Conservation (phyloP, 2,113 vertebrate species). For the Brevimyrus niger region DNA sequence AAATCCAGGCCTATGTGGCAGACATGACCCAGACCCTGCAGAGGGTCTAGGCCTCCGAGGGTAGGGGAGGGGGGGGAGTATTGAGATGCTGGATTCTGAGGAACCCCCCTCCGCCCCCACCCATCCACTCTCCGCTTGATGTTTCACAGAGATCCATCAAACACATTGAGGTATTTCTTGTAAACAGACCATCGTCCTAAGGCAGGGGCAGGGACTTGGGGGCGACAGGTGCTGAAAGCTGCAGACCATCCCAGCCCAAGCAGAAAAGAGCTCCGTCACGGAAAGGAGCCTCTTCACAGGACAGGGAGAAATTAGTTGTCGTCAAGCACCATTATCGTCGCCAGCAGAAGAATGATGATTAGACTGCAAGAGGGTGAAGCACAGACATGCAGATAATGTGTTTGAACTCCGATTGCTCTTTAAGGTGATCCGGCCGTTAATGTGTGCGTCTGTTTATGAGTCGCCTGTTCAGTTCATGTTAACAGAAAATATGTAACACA, state of each 20-base stretch:
- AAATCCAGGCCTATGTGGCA: constrained; percentile 21
- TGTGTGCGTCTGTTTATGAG: constrained; percentile 39
- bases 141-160: constrained; percentile 61
- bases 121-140: constrained; percentile 22
- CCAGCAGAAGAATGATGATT: constrained; percentile 57
- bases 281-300: constrained; percentile 37
- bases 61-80: background rate
- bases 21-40: constrained; percentile 58
- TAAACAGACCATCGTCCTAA: constrained; percentile 64
- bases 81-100: background rate
- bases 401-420: constrained; percentile 61
- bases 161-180: constrained; percentile 57
- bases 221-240: constrained; percentile 68
- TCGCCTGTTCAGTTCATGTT: constrained; percentile 66
- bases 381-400: constrained; percentile 35
- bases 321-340: constrained; percentile 51
- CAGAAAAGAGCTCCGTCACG: constrained; percentile 10
- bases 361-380: constrained; percentile 43
- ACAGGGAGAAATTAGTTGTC: constrained; percentile 77
- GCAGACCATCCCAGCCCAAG: constrained; percentile 52
- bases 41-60: constrained; percentile 36
- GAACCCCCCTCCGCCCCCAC: background rate
- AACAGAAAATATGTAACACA: constrained; percentile 50
- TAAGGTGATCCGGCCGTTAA: constrained; percentile 43
- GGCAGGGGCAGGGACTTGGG: constrained; percentile 47